Conservation (phyloP, 2,113 vertebrate genomes). For the Hystrix brachyura region DNA sequence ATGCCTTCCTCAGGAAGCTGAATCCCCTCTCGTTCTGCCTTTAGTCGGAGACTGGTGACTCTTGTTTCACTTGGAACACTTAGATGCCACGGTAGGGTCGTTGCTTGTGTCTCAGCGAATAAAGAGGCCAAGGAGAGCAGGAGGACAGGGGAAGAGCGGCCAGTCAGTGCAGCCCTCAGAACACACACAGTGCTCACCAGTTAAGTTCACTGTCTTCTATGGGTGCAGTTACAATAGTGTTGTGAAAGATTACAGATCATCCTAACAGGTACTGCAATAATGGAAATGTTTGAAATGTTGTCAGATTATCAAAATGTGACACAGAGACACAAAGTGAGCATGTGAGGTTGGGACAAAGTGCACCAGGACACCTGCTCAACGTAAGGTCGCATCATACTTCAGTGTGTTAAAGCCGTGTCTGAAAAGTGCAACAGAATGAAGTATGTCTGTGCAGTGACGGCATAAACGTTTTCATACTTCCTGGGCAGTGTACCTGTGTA, state of each 20-base stretch:
- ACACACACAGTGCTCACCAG: neutral
- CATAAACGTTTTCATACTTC: neutral
- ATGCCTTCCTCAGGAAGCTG: neutral
- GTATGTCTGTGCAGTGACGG: neutral
- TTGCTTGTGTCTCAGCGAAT: neutral
- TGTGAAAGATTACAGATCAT: neutral
- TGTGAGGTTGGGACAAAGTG: no score
- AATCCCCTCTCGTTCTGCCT: neutral
- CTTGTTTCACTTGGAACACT: neutral
- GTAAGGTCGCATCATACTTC: neutral
- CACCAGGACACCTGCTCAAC: neutral
- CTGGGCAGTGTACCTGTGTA: neutral
- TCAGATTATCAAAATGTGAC: no score
- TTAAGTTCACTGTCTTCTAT: neutral
- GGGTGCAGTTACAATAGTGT: neutral
- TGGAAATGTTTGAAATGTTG: neutral
- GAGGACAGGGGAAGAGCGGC: neutral
- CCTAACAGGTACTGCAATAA: no score
- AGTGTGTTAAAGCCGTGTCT: neutral
- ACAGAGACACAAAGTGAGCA: neutral
- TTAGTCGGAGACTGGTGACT: neutral
- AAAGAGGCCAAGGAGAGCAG: neutral
- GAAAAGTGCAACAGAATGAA: neutral
- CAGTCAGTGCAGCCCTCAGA: neutral
- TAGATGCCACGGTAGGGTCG: neutral